Conservation (phyloP, 1,140 invertebrate genomes). For the Coelopa frigida region DNA sequence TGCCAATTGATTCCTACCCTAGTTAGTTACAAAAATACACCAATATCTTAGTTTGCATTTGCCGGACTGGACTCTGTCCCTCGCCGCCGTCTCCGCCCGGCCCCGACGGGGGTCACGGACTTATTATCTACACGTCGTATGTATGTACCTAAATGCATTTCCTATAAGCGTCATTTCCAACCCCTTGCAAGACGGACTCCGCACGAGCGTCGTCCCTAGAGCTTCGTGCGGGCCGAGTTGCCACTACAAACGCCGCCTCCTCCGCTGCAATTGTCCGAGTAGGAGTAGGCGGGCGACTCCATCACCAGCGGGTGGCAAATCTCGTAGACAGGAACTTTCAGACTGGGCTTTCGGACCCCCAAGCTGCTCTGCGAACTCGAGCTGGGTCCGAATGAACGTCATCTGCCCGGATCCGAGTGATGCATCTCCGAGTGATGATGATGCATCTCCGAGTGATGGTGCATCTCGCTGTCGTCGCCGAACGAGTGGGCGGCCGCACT, state of each 20-base stretch:
- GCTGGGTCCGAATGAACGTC: constrained; percentile 47
- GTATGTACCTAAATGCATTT: too few species aligned
- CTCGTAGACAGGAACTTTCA: constrained; percentile 40
- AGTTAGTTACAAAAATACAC: too few species aligned
- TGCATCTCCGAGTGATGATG: constrained; percentile 46
- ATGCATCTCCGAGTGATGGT: constrained; percentile 43
- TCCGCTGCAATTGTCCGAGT: constrained; percentile 22
- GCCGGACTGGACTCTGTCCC: too few species aligned
- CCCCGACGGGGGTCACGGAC: too few species aligned
- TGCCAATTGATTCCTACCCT: too few species aligned
- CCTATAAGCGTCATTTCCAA: too few species aligned
- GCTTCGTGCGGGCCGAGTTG: constrained; percentile 23
- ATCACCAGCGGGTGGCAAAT: constrained; percentile 43
- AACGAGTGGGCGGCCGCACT: constrained; percentile 44
- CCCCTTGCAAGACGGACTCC: too few species aligned
- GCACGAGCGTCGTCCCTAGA: constrained; percentile 32
- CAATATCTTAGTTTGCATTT: too few species aligned
- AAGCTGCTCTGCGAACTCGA: constrained; percentile 41
- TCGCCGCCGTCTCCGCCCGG: too few species aligned
- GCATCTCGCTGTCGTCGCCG: constrained; percentile 50
- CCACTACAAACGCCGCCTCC: not conserved
- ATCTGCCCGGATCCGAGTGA: constrained; percentile 51
- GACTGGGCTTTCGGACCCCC: constrained; percentile 38
- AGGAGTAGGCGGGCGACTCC: constrained; percentile 36
- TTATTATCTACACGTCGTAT: too few species aligned